Base-by-base conservation (phyloP, 2,888 invertebrate species). In the Altica lythri region DNA sequence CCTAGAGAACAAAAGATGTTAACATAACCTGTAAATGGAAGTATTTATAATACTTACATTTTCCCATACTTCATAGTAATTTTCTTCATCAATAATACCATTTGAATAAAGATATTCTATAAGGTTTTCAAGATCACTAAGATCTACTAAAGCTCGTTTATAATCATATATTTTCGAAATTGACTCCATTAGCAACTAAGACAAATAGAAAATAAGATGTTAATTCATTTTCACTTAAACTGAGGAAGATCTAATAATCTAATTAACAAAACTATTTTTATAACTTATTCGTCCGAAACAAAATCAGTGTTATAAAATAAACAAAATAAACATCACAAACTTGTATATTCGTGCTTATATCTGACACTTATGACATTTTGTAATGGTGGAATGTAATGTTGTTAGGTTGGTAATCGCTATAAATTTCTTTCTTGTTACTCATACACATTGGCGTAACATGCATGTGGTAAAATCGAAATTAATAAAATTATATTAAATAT, bases 101-200 rank as follows among this genome's bases (percentile, higher is more conserved):
- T 32, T 40, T 0, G 60, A 59, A 40, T 55, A 53, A 12, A 62
- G 25, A 40, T 49, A 63, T 53, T 65, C 65, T 43, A 61, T 48
- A 38, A 65, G 61, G 29, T 62, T 59, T 19, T 63, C 54, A 9
- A 61, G 22, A 18, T 60, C 38, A 9, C n/a, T n/a, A n/a, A n/a
- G n/a, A n/a, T 9, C 32, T 47, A 51, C 44, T 29, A 60, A 46
- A 30, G 53, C 44, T 9, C 42, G 25, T 38, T 43, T 55, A 40
- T 60, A 64, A 44, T 47, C 42, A 38, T 53, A 59, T 46, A 63
- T 46, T 58, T 56, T 55, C 5, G 55, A 56, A 37, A 54, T 53
- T n/a, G 57, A 59, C 48, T 58, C 56, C 40, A 40, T 32, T 32
- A 32, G 32, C 22, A 22, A 32, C 6, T n/a, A 10, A 9, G 25